Base-by-base conservation (phyloP, 2,888 invertebrate genomes). In the Ceratothoa steindachneri region DNA sequence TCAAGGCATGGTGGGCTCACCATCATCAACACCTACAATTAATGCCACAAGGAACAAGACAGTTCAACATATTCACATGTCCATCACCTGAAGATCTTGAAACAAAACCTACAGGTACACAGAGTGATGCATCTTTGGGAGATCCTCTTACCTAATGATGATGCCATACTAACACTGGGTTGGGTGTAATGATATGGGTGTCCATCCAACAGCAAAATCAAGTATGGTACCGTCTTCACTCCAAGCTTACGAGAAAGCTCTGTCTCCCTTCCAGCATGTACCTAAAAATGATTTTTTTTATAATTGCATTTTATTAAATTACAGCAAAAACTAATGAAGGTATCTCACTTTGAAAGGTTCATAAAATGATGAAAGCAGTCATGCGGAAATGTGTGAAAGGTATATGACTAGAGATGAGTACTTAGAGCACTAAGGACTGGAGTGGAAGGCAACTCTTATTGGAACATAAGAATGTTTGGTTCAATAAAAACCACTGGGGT, bases 221-320 rank as follows among this genome's bases (percentile, higher is more conserved):
- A 86, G 82, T 91, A 90, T 0, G 97, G 97, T 76, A 95, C 88
- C 12, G 89, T 89, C 81, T 90, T 90, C 5, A 95, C 89, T 5
- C 93, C 92, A 41, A 95, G 87, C 81, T 92, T 89, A 74, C 92
- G 87, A 0, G 92, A 89, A 64, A 96, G 86, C 27, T 87, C 87
- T 52, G 90, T 88, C 83, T 96, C 95, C 80, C 92, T 90, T 0
- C 91, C 92, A 0, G 93, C 92, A 85, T 97, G 94, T 31, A 93
- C 89, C 78, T 80, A 65, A 4, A 30, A 22, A 24, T 1, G 27
- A n/a, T 27, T n/a, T n/a, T 15, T 7, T 15, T 15, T 15, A 27
- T 66, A 60, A 12, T 22, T 12, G 60, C 60, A 60, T 60, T 12
- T 15, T 7, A 60, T 19, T 9, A 22, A 19, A 19, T 19, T 9